Base-by-base conservation (phyloP, 92 coral and sea anemone species). In the Palythoa heliodiscus region DNA sequence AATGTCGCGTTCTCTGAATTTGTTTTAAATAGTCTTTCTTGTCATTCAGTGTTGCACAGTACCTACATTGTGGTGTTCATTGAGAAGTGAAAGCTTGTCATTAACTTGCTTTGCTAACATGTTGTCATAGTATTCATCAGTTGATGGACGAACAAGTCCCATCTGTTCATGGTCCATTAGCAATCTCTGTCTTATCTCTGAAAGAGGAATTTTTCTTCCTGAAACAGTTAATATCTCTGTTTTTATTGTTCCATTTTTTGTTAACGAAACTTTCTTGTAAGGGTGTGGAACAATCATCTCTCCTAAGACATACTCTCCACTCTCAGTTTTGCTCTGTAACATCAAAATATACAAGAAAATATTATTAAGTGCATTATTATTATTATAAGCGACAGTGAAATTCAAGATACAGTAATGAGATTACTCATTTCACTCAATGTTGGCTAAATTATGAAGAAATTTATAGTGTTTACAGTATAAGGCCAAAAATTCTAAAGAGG, bases 301-400 rank as follows among this genome's bases (percentile, higher is more conserved):
- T 67, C 88, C 88, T 23, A 75, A 77, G 39, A 86, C 43, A 67
- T 76, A 86, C 29, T 86, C 88, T 86, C 88, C 88, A 76, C 77
- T 86, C 74, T 76, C 83, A 86, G 52, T 86, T 61, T 86, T 86
- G 73, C 88, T 76, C 88, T 86, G 71, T 4, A 86, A 76, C 23
- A 4, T 23, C 19, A 77, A 53, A 54, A 25, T 10, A 55, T 0
- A 74, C 24, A 50, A 82, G 23, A 2, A 52, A 35, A 25, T 54
- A 29, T 29, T n/a, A n/a, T n/a, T n/a, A n/a, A n/a, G 1, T 29
- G 35, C 1, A 29, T 29, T 29, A 29, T 22, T 29, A n/a, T n/a
- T n/a, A n/a, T n/a, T n/a, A n/a, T n/a, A 35, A 77, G 19, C 22
- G 29, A 6, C 29, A 58, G 1, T 10, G 14, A 19, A 29, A 29